Base-by-base conservation (phyloP, 1,140 invertebrate genomes). In the Cydia fagiglandana region DNA sequence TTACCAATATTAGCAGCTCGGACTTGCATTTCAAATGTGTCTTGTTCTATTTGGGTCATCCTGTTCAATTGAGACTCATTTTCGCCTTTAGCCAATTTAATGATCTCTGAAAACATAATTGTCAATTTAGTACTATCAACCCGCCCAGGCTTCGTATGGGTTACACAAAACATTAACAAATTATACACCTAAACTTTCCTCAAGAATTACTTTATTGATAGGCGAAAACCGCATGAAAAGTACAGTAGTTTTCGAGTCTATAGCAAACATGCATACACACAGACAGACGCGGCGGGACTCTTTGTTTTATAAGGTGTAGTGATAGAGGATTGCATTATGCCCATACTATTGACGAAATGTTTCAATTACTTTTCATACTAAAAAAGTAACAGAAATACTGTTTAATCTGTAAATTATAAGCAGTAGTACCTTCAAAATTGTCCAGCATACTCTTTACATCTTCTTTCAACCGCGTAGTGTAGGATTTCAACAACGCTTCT, bases 1-100 rank as follows among this genome's bases (percentile, higher is more conserved):
- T 61, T 94, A 97, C 96, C 95, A 86, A 99, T 99, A 90, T 99
- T 99, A 3, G 98, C 97, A 47, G 98, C 97, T 87, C 98, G 94
- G 0, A 99, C 98, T 93, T 98, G 97, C 97, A 99, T 99, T 94
- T 99, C 98, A 92, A 97, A 99, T 66, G 97, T 97, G 81, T 98
- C 97, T 86, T 99, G 97, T 91, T 99, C 98, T 88, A 97, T 97
- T 87, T 98, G 97, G 1, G 97, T 98, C 93, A 97, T 96, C 87
- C 97, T 94, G 34, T 96, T 96, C 73, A 98, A 93, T 91, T 99
- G 98, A 15, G 96, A 96, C 83, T 99, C 97, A 90, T 96, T 96
- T 88, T 99, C 98, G n/a, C 97, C 96, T 93, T 98, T 96, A 0
- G 97, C 97, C 13, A 99, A 88, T 93, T 98, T 98, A 13, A 99